Percentiles rank a stretch among this genome's conserved stretches.
phyloP scores from a whole-genome alignment of 2,797 vertebrate species.

The Notolabrus celidotus region DNA sequence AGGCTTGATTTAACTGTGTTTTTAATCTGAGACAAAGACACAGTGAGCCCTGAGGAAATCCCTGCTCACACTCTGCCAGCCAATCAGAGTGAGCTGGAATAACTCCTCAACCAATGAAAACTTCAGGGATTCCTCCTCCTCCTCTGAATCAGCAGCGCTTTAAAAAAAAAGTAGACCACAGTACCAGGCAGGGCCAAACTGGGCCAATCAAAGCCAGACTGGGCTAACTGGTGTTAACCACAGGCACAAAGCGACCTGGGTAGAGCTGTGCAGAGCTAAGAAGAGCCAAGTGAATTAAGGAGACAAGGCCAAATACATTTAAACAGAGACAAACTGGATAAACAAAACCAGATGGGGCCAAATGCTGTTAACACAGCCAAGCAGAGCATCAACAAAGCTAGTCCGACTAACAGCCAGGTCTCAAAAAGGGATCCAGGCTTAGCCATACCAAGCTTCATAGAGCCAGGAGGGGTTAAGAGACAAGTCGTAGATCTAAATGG shows the following conservation, averaged over 20 bases:
- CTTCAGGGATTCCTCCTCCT: slow-evolving; percentile 33
- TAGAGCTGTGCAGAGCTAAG: not conserved
- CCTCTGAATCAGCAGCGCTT: slow-evolving; percentile 43
- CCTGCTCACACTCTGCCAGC: slow-evolving; percentile 49
- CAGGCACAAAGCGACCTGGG: not conserved
- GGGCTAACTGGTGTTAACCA: not conserved
- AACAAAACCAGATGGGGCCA: not conserved
- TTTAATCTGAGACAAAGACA: slow-evolving; percentile 62
- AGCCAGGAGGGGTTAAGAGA: not conserved
- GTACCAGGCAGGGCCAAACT: not conserved
- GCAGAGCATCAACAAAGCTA: not conserved
- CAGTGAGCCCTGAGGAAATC: slow-evolving; percentile 57
- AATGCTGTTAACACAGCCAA: not conserved
- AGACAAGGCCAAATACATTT: not conserved
- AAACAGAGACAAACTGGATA: not conserved
- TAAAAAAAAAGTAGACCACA: slow-evolving; percentile 31
- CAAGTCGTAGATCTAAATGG: not conserved
- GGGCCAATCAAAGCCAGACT: not conserved
- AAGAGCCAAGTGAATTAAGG: not conserved
- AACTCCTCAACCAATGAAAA: slow-evolving; percentile 64
- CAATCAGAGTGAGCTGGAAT: slow-evolving; percentile 59
- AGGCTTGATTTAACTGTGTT: slow-evolving; percentile 54
- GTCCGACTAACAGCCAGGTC: not conserved
- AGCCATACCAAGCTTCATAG: too few species aligned
- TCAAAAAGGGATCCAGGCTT: not conserved